A percentile compares a stretch with the other conserved stretches of the same genome.
Evolutionary conservation across 2,797 vertebrate genomes (phyloP).

Genomic region (Vireo griseus): DNA sequence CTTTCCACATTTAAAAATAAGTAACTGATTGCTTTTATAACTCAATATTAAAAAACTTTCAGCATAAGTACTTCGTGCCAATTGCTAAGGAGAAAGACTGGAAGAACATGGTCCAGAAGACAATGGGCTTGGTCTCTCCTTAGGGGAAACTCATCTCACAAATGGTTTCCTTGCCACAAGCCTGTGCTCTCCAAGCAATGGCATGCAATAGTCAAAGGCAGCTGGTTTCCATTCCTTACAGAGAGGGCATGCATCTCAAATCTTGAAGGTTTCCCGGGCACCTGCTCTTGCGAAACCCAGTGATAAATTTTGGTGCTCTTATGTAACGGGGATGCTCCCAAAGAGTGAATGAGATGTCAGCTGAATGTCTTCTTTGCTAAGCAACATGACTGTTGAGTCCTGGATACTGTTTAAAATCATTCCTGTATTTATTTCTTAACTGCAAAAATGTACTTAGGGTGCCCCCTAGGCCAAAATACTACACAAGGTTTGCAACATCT

Average conservation of each 20-base stretch:
- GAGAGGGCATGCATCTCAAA: background rate
- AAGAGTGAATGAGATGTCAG: background rate
- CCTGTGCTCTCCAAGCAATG: background rate
- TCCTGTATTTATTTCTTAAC: background rate
- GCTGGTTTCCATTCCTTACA: background rate
- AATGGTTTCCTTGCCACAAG: background rate
- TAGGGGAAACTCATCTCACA: background rate
- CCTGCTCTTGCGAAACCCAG: rapidly evolving
- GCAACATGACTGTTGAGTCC: background rate
- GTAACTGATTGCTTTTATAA: background rate
- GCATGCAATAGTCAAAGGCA: background rate
- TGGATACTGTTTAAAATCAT: background rate
- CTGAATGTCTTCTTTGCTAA: background rate
- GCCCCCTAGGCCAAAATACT: constrained; percentile 53
- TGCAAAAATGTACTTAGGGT: constrained; percentile 51
- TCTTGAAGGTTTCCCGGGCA: background rate
- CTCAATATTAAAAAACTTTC: background rate
- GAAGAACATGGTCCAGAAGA: background rate
- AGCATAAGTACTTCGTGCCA: background rate
- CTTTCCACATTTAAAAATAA: background rate
- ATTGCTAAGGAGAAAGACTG: background rate
- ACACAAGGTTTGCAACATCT: background rate
- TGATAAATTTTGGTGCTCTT: background rate
- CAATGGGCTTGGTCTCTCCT: background rate
- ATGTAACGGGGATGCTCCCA: rapidly evolving